Percentiles rank a stretch among this genome's conserved stretches.
These are phyloP conservation scores for Megaceryle maxima DNA, from an alignment of 2,113 vertebrate genomes.

Conservation along the genomic window DNA sequence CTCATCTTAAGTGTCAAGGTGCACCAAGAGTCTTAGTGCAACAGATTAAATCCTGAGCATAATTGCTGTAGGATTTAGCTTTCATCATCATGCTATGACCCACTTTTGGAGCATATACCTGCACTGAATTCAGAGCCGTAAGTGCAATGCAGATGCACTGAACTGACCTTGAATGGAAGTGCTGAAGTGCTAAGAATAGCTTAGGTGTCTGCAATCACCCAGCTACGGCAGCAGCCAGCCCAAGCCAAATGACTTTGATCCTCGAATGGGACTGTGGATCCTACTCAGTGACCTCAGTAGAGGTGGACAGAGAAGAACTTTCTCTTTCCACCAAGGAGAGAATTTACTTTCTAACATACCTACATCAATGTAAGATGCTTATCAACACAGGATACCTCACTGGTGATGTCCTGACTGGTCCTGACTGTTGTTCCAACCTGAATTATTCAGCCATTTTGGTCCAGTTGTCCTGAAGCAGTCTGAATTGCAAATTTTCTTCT, in stretches of 20 bases:
- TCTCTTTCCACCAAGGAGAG: not conserved
- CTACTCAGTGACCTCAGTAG: not conserved
- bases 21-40: not conserved
- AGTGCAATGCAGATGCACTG: not conserved
- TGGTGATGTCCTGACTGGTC: not conserved
- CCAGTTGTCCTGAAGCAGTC: not conserved
- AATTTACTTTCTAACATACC: not conserved
- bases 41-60: not conserved
- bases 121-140: not conserved
- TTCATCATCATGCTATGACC: constrained; percentile 24
- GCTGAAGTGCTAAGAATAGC: constrained; percentile 19
- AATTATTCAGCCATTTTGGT: not conserved
- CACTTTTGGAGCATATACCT: not conserved
- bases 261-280: not conserved
- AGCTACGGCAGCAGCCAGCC: not conserved
- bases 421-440: not conserved
- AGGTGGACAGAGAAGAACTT: not conserved
- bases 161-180: not conserved
- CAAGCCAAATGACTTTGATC: not conserved
- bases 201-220: not conserved
- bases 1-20: not conserved
- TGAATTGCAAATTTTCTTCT: not conserved
- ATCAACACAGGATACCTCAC: not conserved
- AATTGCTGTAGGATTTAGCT: constrained; percentile 15
- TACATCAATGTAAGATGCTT: not conserved